Percentiles rank a stretch among this genome's conserved stretches.
Evolutionary conservation across 2,113 vertebrate species (phyloP).

Genomic region (Alethe diademata): DNA sequence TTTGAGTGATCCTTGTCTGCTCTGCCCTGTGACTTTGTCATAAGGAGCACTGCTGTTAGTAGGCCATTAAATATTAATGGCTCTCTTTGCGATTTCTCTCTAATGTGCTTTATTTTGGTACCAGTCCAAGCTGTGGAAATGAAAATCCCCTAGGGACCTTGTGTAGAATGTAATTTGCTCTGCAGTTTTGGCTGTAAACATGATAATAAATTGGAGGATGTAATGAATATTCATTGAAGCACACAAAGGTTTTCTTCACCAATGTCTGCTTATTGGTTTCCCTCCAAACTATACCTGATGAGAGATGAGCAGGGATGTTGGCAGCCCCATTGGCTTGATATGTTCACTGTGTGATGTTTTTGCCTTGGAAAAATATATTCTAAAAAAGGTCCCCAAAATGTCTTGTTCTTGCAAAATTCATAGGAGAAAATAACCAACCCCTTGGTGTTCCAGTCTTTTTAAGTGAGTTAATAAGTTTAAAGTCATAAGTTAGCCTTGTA

Average conservation of each 20-base stretch:
- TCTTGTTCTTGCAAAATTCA: not conserved
- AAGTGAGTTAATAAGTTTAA: not conserved
- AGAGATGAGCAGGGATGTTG: not conserved
- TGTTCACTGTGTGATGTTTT: not conserved
- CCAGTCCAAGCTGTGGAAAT: conserved; percentile 59
- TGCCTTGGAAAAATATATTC: not conserved
- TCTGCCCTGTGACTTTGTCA: not conserved
- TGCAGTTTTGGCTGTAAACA: conserved; percentile 72
- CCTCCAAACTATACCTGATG: not conserved
- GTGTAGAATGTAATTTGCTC: conserved; percentile 65
- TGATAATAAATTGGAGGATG: conserved; percentile 66
- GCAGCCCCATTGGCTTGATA: not conserved
- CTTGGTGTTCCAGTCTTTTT: not conserved
- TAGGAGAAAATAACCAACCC: not conserved
- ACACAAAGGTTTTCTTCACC: not conserved
- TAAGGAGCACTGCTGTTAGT: conserved; percentile 23
- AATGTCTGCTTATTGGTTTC: not conserved
- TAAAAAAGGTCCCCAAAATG: not conserved
- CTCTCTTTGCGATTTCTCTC: conserved; percentile 30
- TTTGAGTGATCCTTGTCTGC: not conserved
- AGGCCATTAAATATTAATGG: conserved; percentile 70
- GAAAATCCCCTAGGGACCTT: conserved; percentile 35
- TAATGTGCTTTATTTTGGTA: conserved; percentile 72
- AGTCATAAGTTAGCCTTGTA: not conserved
- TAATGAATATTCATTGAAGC: conserved; percentile 66